A percentile compares a stretch with the other conserved stretches of the same genome.
Evolutionary conservation across 2,113 vertebrate genomes (phyloP).

Genomic region (Cyprinus carpio): DNA sequence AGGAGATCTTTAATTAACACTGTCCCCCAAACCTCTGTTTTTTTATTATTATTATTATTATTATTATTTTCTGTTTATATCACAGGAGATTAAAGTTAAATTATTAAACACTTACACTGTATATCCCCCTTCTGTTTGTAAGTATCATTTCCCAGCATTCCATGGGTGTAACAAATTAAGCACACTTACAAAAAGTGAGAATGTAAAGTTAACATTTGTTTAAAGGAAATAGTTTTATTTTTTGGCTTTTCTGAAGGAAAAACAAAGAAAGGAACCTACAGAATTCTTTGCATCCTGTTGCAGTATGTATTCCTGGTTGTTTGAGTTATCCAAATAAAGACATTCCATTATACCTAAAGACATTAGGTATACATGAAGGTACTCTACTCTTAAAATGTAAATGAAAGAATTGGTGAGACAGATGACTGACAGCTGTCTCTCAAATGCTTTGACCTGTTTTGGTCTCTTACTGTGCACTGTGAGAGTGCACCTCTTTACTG

Average conservation of each 20-base stretch:
- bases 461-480: too few species aligned
- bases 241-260: slow-evolving; percentile 45
- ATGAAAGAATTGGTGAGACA: slow-evolving; percentile 62
- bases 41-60: too few species aligned
- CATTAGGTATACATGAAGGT: slow-evolving; percentile 52
- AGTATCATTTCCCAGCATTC: slow-evolving; percentile 77
- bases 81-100: slow-evolving; percentile 31
- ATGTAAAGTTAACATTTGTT: slow-evolving; percentile 66
- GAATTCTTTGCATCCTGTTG: slow-evolving; percentile 61
- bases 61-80: slow-evolving; percentile 31
- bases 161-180: slow-evolving; percentile 85
- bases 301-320: slow-evolving; percentile 61
- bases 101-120: slow-evolving; percentile 32
- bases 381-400: slow-evolving; percentile 57
- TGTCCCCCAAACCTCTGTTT: slow-evolving; percentile 22
- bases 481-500: not conserved
- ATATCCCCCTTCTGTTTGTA: slow-evolving; percentile 77
- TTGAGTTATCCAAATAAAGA: slow-evolving; percentile 59
- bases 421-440: not conserved
- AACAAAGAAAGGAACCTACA: slow-evolving; percentile 42
- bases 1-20: slow-evolving; percentile 33
- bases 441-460: not conserved
- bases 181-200: slow-evolving; percentile 79
- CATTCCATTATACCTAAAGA: too few species aligned
- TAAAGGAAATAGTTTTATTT: slow-evolving; percentile 42